These are phyloP conservation scores for Nudaria mundana DNA, from an alignment of 2,888 invertebrate genomes.

Conservation along the genomic window DNA sequence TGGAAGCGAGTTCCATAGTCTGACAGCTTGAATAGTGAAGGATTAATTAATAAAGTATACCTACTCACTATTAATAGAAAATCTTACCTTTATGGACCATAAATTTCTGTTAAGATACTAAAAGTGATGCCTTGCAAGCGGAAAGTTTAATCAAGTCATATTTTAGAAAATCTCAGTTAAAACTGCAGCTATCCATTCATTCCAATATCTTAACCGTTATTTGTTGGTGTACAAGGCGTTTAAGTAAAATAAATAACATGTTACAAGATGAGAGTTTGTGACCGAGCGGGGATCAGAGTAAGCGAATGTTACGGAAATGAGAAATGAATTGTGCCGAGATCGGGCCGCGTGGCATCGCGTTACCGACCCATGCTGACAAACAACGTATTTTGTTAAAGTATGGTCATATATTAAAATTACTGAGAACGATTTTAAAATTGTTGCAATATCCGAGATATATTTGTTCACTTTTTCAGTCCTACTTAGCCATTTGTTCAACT, in stretches of 20 bases:
- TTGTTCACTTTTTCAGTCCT: slow-evolving; percentile 29
- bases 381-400: slow-evolving; percentile 31
- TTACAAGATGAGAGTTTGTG: slow-evolving; percentile 52
- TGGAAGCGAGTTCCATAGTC: no score
- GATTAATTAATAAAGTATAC: no score
- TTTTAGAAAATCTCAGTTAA: slow-evolving; percentile 38
- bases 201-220: slow-evolving; percentile 43
- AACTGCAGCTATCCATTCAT: slow-evolving; percentile 39
- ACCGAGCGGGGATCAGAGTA: slow-evolving; percentile 47
- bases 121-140: slow-evolving; percentile 27
- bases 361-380: slow-evolving; percentile 24
- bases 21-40: no score
- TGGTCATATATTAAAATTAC: slow-evolving; percentile 27
- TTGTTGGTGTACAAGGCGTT: slow-evolving; percentile 51
- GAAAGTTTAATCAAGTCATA: slow-evolving; percentile 39
- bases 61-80: no score
- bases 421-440: slow-evolving; percentile 27
- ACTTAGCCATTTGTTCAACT: slow-evolving; percentile 21
- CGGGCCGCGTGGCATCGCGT: slow-evolving; percentile 32
- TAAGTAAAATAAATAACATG: slow-evolving; percentile 62
- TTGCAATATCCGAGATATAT: slow-evolving; percentile 13
- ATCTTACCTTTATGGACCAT: no score
- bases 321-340: slow-evolving; percentile 61
- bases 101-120: no score
- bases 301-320: slow-evolving; percentile 54